Conservation (phyloP, 2,888 invertebrate genomes). For the Subacronicta megacephala region DNA sequence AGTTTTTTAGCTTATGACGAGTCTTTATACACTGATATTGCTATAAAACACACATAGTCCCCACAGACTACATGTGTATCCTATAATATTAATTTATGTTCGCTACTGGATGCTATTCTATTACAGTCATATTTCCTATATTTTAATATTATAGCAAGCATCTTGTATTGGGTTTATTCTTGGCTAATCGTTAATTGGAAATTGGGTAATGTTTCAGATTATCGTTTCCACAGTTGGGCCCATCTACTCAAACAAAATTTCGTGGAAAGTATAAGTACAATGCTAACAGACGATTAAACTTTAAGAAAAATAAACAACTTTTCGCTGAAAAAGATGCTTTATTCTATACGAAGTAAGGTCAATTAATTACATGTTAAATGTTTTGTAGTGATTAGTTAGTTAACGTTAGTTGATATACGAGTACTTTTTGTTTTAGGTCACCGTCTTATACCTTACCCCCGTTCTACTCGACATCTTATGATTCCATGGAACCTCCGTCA, state of each 20-base stretch:
- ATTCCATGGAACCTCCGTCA: slow-evolving; percentile 7
- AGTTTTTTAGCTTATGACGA: too few relatives aligned
- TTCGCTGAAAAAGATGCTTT: slow-evolving; percentile 25
- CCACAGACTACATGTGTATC: too few relatives aligned
- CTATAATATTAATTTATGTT: too few relatives aligned
- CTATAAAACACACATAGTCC: too few relatives aligned
- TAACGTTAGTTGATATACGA: too few relatives aligned
- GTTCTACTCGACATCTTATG: slow-evolving; percentile 1
- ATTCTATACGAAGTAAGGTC: slow-evolving; percentile 26
- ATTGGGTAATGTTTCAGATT: slow-evolving; percentile 55
- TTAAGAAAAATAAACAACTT: slow-evolving; percentile 55
- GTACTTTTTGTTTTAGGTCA: slow-evolving; percentile 4
- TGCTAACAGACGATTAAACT: slow-evolving; percentile 59
- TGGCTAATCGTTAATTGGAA: neutral
- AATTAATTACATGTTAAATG: neutral
- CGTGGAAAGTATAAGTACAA: slow-evolving; percentile 52
- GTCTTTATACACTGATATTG: too few relatives aligned
- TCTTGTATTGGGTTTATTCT: too few relatives aligned
- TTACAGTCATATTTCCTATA: neutral
- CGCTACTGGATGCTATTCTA: too few relatives aligned
- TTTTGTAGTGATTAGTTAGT: too few relatives aligned
- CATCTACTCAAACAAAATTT: slow-evolving; percentile 11
- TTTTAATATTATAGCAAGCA: too few relatives aligned
- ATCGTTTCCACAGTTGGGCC: slow-evolving; percentile 40
- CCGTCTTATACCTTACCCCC: neutral